Base-by-base conservation (phyloP, 2,797 vertebrate species). In the Mormyrus proboscirostris region DNA sequence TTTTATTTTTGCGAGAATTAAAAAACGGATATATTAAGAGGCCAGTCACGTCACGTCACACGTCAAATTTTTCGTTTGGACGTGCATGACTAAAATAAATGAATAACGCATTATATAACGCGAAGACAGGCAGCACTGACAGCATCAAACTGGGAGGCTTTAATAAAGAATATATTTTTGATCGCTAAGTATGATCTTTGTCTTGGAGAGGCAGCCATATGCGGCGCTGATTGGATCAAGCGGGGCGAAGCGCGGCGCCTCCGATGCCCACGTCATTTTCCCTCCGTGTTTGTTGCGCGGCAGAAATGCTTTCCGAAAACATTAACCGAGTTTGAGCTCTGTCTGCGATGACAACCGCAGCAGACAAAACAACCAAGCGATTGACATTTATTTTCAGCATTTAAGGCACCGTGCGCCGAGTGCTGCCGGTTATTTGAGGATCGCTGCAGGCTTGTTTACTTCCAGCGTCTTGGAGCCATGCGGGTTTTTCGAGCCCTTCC, bases 401-500 rank as follows among this genome's bases (percentile, higher is more conserved):
- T 44, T 22, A 44, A 25, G 4, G 1, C 1, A 2, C 0, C 51
- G 5, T 0, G 12, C 16, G 22, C 2, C 9, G 0, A 51, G 3
- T 7, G 90, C 89, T 91, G 73, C 0, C 2, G 4, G 0, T 2
- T 89, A 38, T 89, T 92, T n/a, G 10, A n/a, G 1, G 5, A 59
- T 41, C 38, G 87, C 33, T 49, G 2, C 79, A 29, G 89, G 92
- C 95, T 96, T 96, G 96, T 97, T 96, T 97, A 96, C 96, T 94
- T 95, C 94, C 93, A 92, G 91, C 91, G 86, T 87, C 90, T 12
- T 44, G 89, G 93, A 94, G 93, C 95, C 95, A 96, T 93, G 95
- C 94, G 95, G 96, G 95, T 87, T 89, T 88, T 91, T 10, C 0
- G 88, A 16, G 49, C 76, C 88, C 92, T 96, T 96, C 95, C 95